Evolutionary conservation across 2,113 vertebrate species (phyloP), one percentile per base, ranked within the genome.

Genomic region (Odocoileus hemionus): DNA sequence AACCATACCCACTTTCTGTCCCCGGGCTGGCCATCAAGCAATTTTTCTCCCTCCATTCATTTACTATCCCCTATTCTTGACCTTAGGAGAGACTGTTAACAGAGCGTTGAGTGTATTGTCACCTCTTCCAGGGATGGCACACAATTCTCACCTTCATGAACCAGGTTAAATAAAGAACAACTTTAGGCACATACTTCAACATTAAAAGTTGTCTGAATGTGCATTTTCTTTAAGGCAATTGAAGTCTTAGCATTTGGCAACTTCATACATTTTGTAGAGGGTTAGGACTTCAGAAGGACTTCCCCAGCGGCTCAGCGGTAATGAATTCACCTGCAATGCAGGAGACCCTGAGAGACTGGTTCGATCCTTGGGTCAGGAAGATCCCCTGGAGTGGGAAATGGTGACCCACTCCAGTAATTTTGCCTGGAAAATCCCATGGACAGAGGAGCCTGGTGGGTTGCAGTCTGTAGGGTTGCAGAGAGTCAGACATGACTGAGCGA

Each of bases 21-120:
- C 5, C 16, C 7, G 0, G 1, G 23, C 25, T 30, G 43, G 12
- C 47, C 52, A 0, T 13, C 6, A 8, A 82, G 64, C 39, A 91
- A 7, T 74, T 89, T 94, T 88, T 70, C 58, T 94, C 25, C 36
- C 25, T 61, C 23, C 50, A 0, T 28, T 86, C 30, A 11, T 30
- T 93, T 67, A 21, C 85, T 54, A 57, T 64, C 14, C 84, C 25
- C 21, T 26, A 2, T n/a, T 95, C 4, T 33, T 6, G 30, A 52
- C 21, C 3, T 3, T n/a, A 86, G 50, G 47, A 25, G 93, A 70
- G 78, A 36, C 36, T 58, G 13, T 12, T 74, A 61, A 10, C 26
- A 43, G 15, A 36, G 11, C 36, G 25, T 21, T 1, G 26, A 43
- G 6, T 57, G 36, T 67, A 4, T 2, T n/a, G 9, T 52, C 15